Evolutionary conservation across 2,113 vertebrate species (phyloP).

Genomic region (Myiozetetes cayanensis): DNA sequence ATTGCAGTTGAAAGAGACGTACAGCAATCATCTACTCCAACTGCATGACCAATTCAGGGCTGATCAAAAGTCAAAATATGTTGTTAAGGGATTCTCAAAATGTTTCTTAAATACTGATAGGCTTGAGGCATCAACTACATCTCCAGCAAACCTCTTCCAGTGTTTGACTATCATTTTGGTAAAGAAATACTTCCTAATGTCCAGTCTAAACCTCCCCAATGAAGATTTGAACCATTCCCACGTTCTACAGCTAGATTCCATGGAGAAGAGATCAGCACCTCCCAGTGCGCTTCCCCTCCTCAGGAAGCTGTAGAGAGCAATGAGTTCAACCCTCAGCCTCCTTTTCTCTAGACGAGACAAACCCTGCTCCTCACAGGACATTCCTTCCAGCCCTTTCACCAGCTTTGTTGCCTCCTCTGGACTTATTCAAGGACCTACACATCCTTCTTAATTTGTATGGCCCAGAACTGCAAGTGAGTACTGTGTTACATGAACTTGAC

Average conservation of each 20-base stretch:
- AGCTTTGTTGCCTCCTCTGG: background rate
- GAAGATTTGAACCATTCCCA: background rate
- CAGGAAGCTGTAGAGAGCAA: background rate
- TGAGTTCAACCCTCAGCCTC: background rate
- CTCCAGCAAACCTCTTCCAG: background rate
- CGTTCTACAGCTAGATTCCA: background rate
- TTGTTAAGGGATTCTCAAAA: background rate
- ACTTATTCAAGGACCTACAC: background rate
- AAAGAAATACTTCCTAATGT: background rate
- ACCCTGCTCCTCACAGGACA: fast-evolving
- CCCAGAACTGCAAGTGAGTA: background rate
- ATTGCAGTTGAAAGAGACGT: background rate
- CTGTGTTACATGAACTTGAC: background rate
- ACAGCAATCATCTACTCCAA: background rate
- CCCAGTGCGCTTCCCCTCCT: background rate
- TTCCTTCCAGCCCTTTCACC: background rate
- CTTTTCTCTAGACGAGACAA: background rate
- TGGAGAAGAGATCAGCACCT: background rate
- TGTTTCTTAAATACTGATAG: background rate
- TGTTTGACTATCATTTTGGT: background rate
- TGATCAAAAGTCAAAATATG: fast-evolving
- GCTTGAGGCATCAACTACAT: background rate
- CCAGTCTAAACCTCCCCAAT: background rate
- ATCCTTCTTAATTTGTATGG: background rate
- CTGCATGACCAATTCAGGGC: background rate